Base-by-base conservation (phyloP, 2,888 invertebrate species). In the Tenodera sinensis region DNA sequence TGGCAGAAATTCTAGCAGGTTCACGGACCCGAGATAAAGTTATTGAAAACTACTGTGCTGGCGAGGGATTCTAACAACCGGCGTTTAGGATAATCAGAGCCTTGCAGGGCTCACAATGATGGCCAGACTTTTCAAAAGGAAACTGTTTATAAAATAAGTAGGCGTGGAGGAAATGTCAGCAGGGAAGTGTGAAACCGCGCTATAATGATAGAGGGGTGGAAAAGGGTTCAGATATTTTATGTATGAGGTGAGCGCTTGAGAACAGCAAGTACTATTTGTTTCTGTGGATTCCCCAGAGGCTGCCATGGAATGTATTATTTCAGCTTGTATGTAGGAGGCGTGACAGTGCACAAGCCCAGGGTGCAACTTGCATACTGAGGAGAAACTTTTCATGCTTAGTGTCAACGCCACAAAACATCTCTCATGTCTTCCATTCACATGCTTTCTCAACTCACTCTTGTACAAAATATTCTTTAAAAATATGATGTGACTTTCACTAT, bases 1-100 rank as follows among this genome's bases (percentile, higher is more conserved):
- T n/a, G 28, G 90, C 90, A 89, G 87, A 90, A 89, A 85, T 87
- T 34, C 71, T 14, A 47, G 2, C 42, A 83, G 83, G 83, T 85
- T 85, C 47, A 83, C 28, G 28, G 88, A 47, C 54, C 83, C 14
- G 27, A 54, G 54, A 71, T 71, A 71, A 71, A 47, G 54, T 85
- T 85, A 85, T 85, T 86, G 86, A 71, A 86, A 86, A 81, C 54
- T 71, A 71, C 54, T 71, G 54, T 71, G 54, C 25, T 71, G 6
- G 20, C 54, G 54, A 54, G 15, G 14, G 54, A 54, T 1, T 71
- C 54, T 20, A 25, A 15, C 34, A 34, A 84, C 34, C 34, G 20
- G 34, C 84, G 84, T 84, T 84, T 84, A 84, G 84, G 84, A 84
- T 84, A 84, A 84, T 84, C 84, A 84, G 84, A 34, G 27, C 84